These are phyloP conservation scores for Abramis brama DNA, from an alignment of 2,113 vertebrate species.

Conservation along the genomic window DNA sequence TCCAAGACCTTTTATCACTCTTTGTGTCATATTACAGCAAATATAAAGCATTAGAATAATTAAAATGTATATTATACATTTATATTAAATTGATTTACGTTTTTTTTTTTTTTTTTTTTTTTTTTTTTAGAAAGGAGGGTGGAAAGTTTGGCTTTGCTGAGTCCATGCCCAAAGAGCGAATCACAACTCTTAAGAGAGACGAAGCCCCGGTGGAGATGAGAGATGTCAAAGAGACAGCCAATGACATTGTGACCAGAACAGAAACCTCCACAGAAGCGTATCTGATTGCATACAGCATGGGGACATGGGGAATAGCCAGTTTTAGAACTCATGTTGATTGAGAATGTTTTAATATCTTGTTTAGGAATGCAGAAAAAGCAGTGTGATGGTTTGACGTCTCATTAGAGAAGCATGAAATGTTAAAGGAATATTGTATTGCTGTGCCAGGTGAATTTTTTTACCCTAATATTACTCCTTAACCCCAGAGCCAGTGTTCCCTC, in stretches of 20 bases:
- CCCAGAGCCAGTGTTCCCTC: constrained; percentile 60
- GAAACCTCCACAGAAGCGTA: constrained; percentile 81
- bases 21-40: not conserved
- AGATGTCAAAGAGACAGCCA: constrained; percentile 75
- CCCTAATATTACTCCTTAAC: constrained; percentile 65
- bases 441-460: not conserved
- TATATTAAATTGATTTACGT: not conserved
- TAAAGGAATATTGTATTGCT: not conserved
- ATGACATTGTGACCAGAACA: constrained; percentile 80
- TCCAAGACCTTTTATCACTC: too few relatives aligned
- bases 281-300: constrained; percentile 50
- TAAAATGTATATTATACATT: not conserved
- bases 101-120: constrained; percentile 1
- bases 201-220: constrained; percentile 81
- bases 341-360: not conserved
- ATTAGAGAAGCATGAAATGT: not conserved
- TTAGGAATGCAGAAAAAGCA: not conserved
- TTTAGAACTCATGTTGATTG: not conserved
- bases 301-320: too few relatives aligned
- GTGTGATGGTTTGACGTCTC: not conserved
- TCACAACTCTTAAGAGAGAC: constrained; percentile 87
- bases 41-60: not conserved
- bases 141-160: constrained; percentile 92
- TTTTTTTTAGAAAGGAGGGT: constrained; percentile 85
- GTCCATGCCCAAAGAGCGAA: constrained; percentile 85